phyloP scores from a whole-genome alignment of 1,140 invertebrate genomes.

The Caenorhabditis remanei region DNA sequence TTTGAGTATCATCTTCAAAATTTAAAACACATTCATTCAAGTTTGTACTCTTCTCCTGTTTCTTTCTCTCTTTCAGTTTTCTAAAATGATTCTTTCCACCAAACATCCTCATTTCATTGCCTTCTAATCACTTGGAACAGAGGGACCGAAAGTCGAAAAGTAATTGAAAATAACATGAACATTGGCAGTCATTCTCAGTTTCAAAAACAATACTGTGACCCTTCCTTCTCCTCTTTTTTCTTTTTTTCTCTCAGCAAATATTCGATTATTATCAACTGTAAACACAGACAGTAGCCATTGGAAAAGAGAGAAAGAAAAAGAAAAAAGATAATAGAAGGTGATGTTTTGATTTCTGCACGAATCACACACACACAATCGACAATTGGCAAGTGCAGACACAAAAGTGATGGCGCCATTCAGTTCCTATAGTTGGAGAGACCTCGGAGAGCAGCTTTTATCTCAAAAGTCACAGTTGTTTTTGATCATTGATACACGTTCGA shows the following conservation, averaged over 20 bases:
- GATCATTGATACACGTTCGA: constrained; percentile 38
- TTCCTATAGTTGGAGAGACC: not conserved
- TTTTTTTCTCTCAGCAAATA: constrained; percentile 29
- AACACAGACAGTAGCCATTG: constrained; percentile 49
- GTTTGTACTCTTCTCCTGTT: not conserved
- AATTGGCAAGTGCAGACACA: constrained; percentile 45
- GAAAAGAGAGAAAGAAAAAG: not conserved
- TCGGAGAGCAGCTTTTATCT: not conserved
- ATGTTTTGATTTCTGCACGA: constrained; percentile 50
- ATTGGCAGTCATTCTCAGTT: not conserved
- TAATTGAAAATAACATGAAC: constrained; percentile 2
- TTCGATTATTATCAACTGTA: constrained; percentile 50
- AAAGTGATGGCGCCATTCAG: constrained; percentile 21
- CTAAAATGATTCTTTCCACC: not conserved
- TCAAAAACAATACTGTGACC: constrained; percentile 28
- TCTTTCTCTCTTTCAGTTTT: not conserved
- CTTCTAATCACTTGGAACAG: not conserved
- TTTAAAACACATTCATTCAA: not conserved
- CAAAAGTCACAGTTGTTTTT: constrained; percentile 35
- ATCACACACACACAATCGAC: not conserved
- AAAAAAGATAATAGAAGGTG: not conserved
- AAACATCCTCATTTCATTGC: constrained; percentile 26
- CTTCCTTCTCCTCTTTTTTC: not conserved
- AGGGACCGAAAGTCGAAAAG: constrained; percentile 10
- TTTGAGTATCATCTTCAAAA: too few species aligned